phyloP scores from a whole-genome alignment of 1,140 invertebrate genomes.

The Spodoptera frugiperda region DNA sequence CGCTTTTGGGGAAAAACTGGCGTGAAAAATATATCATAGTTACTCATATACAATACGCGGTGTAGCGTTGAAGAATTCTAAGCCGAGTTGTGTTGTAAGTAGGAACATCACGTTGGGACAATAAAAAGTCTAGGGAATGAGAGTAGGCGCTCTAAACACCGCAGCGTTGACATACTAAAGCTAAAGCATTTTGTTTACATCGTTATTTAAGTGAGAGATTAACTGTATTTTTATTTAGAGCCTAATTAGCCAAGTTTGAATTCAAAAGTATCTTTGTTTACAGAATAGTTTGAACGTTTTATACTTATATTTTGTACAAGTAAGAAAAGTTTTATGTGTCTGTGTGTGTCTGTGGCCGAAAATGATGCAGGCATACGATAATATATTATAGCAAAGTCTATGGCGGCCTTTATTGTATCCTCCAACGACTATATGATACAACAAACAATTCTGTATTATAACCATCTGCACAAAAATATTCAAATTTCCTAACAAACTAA shows the following conservation, averaged over 20 bases:
- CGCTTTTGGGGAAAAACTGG: background rate
- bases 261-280: too few relatives aligned
- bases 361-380: too few relatives aligned
- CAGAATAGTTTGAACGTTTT: too few relatives aligned
- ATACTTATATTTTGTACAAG: too few relatives aligned
- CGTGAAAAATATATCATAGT: constrained; percentile 28
- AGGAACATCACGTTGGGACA: constrained; percentile 34
- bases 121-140: constrained; percentile 29
- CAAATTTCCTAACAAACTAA: background rate
- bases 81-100: constrained; percentile 26
- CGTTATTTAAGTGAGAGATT: background rate
- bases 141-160: constrained; percentile 46
- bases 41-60: constrained; percentile 25
- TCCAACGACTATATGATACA: background rate
- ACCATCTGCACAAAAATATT: background rate
- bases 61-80: constrained; percentile 30
- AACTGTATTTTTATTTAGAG: background rate
- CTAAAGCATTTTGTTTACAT: constrained; percentile 33
- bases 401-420: too few relatives aligned
- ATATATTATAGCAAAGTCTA: too few relatives aligned
- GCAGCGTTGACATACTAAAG: constrained; percentile 30
- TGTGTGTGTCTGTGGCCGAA: too few relatives aligned
- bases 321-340: too few relatives aligned
- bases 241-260: too few relatives aligned
- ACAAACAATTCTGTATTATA: background rate